phyloP scores from a whole-genome alignment of 2,888 invertebrate species.

The Osmoderma eremita region DNA sequence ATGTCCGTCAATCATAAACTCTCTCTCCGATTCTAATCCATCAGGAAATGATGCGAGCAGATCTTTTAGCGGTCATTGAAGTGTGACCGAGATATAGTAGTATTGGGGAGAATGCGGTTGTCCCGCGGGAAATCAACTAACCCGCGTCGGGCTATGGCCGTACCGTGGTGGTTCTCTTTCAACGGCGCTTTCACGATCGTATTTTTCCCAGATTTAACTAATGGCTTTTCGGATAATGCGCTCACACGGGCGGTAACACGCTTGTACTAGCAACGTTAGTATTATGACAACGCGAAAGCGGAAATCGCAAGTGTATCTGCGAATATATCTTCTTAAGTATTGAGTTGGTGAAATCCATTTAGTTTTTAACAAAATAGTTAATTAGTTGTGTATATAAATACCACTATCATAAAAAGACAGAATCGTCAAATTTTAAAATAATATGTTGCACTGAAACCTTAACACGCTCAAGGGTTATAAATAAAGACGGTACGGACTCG shows the following conservation, averaged over 20 bases:
- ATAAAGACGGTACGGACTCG: too few relatives aligned
- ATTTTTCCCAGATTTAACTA: slow-evolving; percentile 55
- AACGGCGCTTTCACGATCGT: slow-evolving; percentile 27
- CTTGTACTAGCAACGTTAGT: too few relatives aligned
- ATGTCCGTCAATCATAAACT: slow-evolving; percentile 42
- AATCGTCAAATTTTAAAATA: too few relatives aligned
- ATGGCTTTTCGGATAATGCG: slow-evolving; percentile 49
- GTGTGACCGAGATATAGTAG: slow-evolving; percentile 62
- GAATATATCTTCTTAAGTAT: too few relatives aligned
- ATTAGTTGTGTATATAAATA: too few relatives aligned
- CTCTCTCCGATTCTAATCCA: slow-evolving; percentile 50
- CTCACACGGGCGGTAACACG: not conserved
- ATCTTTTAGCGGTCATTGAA: slow-evolving; percentile 63
- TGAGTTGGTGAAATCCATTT: too few relatives aligned
- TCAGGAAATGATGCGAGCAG: slow-evolving; percentile 61
- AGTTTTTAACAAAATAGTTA: too few relatives aligned
- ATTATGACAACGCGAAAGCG: too few relatives aligned
- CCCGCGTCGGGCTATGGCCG: slow-evolving; percentile 46
- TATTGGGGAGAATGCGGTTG: slow-evolving; percentile 53
- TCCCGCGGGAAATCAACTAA: slow-evolving; percentile 63
- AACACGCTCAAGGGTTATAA: too few relatives aligned
- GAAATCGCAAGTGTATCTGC: too few relatives aligned
- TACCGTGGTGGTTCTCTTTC: slow-evolving; percentile 43
- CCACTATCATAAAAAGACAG: too few relatives aligned
- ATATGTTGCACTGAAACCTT: too few relatives aligned